A percentile compares a stretch with the other conserved stretches of the same genome.
These are phyloP conservation scores for Gadus chalcogrammus DNA, from an alignment of 2,113 vertebrate genomes.

Conservation along the genomic window DNA sequence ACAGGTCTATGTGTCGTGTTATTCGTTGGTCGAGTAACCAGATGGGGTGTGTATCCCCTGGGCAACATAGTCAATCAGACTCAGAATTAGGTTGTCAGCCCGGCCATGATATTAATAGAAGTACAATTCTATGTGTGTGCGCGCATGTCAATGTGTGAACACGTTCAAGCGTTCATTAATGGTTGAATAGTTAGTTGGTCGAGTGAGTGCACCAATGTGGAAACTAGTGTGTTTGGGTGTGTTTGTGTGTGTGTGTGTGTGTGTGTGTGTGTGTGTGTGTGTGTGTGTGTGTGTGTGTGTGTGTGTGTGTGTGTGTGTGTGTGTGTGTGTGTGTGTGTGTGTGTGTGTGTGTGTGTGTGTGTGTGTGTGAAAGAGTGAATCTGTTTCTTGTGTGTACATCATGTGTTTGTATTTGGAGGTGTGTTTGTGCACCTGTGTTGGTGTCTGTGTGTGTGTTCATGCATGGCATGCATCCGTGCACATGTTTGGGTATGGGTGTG, in stretches of 20 bases:
- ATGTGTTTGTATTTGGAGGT: not conserved
- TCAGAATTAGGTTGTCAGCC: slow-evolving; percentile 25
- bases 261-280: no score
- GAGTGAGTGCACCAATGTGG: no score
- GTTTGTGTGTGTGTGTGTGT: no score
- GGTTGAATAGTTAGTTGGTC: no score
- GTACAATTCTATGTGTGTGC: not conserved
- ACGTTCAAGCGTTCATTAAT: no score
- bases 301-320: not conserved
- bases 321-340: not conserved
- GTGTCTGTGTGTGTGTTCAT: not conserved
- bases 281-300: slow-evolving; percentile 3
- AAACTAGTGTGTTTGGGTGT: not conserved
- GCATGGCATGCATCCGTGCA: not conserved
- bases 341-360: no score
- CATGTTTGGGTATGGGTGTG: not conserved
- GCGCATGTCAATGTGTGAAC: no score
- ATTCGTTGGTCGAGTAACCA: slow-evolving; percentile 16
- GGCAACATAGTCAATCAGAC: slow-evolving; percentile 39
- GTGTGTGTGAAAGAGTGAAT: no score
- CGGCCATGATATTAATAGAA: slow-evolving; percentile 19
- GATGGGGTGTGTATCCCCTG: slow-evolving; percentile 23
- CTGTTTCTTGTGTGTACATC: not conserved
- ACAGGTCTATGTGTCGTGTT: not conserved
- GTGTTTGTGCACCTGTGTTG: not conserved